Percentiles rank a stretch among this genome's conserved stretches.
These are phyloP conservation scores for Dromococcyx pavoninus DNA, from an alignment of 2,797 vertebrate genomes.

Conservation along the genomic window DNA sequence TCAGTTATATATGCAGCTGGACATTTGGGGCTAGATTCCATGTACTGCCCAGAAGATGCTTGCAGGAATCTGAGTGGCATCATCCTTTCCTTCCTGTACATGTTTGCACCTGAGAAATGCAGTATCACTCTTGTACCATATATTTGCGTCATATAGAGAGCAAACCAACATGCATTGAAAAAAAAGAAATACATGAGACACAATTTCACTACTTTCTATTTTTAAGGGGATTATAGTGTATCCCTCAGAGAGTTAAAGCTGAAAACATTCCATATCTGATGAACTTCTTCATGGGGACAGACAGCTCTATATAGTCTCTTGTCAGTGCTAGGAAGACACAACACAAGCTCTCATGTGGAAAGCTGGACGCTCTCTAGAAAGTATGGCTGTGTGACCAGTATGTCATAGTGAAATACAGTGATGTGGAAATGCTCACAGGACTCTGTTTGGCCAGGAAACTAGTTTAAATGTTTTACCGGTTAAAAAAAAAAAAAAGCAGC, in stretches of 20 bases:
- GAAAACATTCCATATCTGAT: not conserved
- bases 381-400: not conserved
- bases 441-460: not conserved
- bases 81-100: not conserved
- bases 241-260: not conserved
- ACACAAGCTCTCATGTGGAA: not conserved
- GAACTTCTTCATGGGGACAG: not conserved
- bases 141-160: not conserved
- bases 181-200: not conserved
- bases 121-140: not conserved
- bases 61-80: not conserved
- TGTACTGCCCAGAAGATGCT: not conserved
- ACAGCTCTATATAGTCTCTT: not conserved
- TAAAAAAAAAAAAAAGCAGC: not conserved
- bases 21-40: not conserved
- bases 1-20: not conserved
- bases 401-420: not conserved
- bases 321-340: not conserved
- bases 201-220: not conserved
- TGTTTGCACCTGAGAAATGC: not conserved
- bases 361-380: not conserved
- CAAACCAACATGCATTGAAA: not conserved
- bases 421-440: not conserved
- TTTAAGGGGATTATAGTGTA: not conserved
- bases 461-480: not conserved